Evolutionary conservation across 2,113 vertebrate species (phyloP).

Genomic region (Tragulus kanchil): DNA sequence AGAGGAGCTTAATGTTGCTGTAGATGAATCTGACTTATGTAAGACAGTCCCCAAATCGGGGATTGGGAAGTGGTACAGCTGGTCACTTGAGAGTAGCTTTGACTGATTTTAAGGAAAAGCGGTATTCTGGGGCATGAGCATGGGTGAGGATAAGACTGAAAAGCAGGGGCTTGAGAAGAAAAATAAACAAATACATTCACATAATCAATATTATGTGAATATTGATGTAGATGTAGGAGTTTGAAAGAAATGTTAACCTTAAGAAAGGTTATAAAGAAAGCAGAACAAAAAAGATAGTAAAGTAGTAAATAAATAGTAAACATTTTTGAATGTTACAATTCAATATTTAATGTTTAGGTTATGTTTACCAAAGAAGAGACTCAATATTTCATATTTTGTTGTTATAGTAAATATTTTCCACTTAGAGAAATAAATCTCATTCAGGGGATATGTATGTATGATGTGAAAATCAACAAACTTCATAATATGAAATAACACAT

Average conservation of each 20-base stretch:
- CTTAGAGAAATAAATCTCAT: not conserved
- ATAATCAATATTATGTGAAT: not conserved
- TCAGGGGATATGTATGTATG: not conserved
- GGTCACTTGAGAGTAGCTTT: not conserved
- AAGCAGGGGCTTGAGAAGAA: not conserved
- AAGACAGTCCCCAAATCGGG: not conserved
- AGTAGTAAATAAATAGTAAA: not conserved
- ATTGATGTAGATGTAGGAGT: not conserved
- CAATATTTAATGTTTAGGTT: not conserved
- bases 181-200: not conserved
- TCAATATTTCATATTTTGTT: not conserved
- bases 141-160: not conserved
- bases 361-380: not conserved
- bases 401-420: not conserved
- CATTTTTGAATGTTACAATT: not conserved
- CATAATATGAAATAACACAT: not conserved
- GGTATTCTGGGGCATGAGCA: not conserved
- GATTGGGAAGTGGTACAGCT: not conserved
- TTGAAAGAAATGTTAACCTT: not conserved
- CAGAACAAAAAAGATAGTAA: not conserved
- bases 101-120: not conserved
- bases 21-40: not conserved
- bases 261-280: not conserved
- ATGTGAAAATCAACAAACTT: not conserved
- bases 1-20: not conserved